Conservation (phyloP, 2,888 invertebrate genomes). For the Bombylius discolor region DNA sequence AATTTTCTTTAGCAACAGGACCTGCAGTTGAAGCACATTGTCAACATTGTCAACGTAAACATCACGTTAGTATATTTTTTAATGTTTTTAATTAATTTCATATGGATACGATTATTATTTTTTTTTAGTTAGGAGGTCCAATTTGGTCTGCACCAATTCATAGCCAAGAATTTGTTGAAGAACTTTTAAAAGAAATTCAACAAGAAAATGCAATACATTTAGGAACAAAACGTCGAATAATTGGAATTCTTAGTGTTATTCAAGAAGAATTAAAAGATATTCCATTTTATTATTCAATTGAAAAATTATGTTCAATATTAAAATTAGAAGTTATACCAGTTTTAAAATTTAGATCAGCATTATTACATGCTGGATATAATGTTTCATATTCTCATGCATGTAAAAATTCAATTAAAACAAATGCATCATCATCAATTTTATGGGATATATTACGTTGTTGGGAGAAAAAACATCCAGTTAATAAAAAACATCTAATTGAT, state of each 20-base stretch:
- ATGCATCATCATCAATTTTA: conserved; percentile 70
- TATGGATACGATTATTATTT: neutral
- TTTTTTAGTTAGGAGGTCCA: conserved; percentile 71
- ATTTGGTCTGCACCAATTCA: conserved; percentile 87
- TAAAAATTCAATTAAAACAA: conserved; percentile 80
- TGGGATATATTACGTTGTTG: conserved; percentile 89
- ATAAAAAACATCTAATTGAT: conserved; percentile 43
- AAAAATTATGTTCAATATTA: conserved; percentile 59
- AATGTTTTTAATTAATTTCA: neutral
- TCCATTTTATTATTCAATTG: conserved; percentile 78
- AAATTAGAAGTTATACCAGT: conserved; percentile 60
- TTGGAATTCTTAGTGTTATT: conserved; percentile 69
- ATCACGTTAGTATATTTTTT: conserved; percentile 46
- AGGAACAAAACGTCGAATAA: conserved; percentile 59
- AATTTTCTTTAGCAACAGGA: conserved; percentile 54
- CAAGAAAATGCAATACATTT: conserved; percentile 36
- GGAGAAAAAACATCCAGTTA: conserved; percentile 56
- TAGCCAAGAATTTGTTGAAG: conserved; percentile 57
- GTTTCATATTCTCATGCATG: conserved; percentile 88
- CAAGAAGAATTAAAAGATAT: conserved; percentile 68
- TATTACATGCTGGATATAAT: conserved; percentile 76
- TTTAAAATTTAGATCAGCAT: conserved; percentile 63
- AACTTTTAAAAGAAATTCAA: conserved; percentile 44
- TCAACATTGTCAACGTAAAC: conserved; percentile 58
- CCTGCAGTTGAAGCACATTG: conserved; percentile 57